Base-by-base conservation (phyloP, 2,797 vertebrate genomes). In the Molossus molossus region DNA sequence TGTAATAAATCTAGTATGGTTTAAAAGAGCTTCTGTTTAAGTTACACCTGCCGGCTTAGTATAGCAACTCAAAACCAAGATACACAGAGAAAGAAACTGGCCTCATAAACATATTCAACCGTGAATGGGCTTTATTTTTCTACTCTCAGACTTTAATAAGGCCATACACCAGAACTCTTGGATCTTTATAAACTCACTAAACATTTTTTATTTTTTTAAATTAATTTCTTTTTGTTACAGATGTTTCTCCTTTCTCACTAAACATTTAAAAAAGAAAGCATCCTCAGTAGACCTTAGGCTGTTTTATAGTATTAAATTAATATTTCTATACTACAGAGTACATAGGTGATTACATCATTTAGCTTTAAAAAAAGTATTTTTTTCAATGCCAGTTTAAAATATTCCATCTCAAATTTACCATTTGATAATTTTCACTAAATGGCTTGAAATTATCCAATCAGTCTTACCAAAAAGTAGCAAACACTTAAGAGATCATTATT, bases 21-120 rank as follows among this genome's bases (percentile, higher is more conserved):
- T 89, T 76, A 50, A 81, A 94, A 75, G 29, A 77, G 62, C 33
- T 55, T 92, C 69, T 60, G 76, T 87, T 91, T 84, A 83, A 77
- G 88, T 72, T 45, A 65, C 9, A 37, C 29, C 33, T 72, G 13
- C 21, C 29, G 55, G 55, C 37, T 87, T 77, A 85, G 55, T 72
- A 20, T 1, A 85, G 29, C 45, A 55, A 72, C 37, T 72, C 37
- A 27, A 89, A 79, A 91, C 37, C 29, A 79, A 77, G 29, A 40
- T 79, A 64, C 33, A 18, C 60, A 70, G 55, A 50, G 73, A 82
- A 62, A 50, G 73, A 82, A 95, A 62, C 9, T 62, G 55, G 27
- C 84, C 25, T 67, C 33, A 25, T 69, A 84, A 94, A 85, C 8
- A 94, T 27, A 73, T 23, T 65, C 37, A 73, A 94, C 40, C 40